Evolutionary conservation across 1,140 invertebrate species (phyloP).

Genomic region (Achroia grisella): DNA sequence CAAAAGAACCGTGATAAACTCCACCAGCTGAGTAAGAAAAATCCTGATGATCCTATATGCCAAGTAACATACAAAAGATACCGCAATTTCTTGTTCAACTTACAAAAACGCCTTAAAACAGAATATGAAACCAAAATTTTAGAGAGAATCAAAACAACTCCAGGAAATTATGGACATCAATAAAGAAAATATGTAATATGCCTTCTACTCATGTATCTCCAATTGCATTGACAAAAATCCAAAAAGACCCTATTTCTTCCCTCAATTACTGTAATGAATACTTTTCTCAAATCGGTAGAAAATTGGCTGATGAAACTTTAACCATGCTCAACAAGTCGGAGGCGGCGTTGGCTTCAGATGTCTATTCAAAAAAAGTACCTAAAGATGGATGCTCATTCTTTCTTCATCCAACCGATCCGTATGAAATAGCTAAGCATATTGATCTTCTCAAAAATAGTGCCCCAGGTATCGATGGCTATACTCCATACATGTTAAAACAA

Average conservation of each 20-base stretch:
- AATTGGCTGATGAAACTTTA: not conserved
- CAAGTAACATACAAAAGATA: too few species aligned
- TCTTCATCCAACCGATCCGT: not conserved
- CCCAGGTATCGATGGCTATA: not conserved
- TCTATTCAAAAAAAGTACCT: not conserved
- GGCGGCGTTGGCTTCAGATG: not conserved
- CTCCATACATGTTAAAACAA: not conserved
- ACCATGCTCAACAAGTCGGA: not conserved
- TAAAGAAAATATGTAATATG: too few species aligned
- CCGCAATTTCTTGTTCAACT: too few species aligned
- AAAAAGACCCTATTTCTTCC: not conserved
- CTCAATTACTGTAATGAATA: constrained; percentile 1
- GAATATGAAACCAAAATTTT: too few species aligned
- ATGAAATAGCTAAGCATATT: not conserved
- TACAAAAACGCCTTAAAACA: too few species aligned
- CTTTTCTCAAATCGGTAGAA: constrained; percentile 1
- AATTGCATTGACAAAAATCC: too few species aligned
- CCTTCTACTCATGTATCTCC: too few species aligned
- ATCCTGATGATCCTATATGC: too few species aligned
- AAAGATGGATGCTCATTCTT: not conserved
- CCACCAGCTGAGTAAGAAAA: too few species aligned
- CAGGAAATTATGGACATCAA: too few species aligned
- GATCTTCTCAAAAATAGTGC: not conserved
- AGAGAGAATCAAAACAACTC: too few species aligned
- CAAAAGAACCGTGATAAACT: too few species aligned